phyloP scores from a whole-genome alignment of 2,797 vertebrate genomes.

The Chiloscyllium punctatum region DNA sequence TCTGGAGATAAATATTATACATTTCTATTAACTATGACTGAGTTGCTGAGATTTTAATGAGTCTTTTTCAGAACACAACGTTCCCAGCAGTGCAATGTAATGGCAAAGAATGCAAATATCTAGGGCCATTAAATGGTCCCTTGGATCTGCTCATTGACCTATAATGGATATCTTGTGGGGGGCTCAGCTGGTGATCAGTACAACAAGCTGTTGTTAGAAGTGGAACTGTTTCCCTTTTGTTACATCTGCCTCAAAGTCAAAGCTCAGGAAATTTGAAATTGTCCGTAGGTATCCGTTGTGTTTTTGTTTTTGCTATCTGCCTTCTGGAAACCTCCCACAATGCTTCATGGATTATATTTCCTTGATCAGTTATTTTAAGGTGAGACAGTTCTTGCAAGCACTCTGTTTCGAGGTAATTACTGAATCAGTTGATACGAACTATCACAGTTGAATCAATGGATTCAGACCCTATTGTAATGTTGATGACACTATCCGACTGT shows the following conservation, averaged over 20 bases:
- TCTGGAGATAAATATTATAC: neutral
- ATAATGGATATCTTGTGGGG: neutral
- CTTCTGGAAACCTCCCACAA: neutral
- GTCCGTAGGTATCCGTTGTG: neutral
- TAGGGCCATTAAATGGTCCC: neutral
- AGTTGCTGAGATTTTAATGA: neutral
- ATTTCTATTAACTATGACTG: neutral
- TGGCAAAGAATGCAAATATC: neutral
- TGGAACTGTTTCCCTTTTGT: neutral
- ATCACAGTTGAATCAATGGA: neutral
- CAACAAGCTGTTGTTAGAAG: too few relatives aligned
- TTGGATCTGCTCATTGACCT: neutral
- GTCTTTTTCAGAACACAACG: neutral
- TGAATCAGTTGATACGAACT: neutral
- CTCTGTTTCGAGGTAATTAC: neutral
- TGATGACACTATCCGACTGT: neutral
- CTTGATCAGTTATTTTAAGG: neutral
- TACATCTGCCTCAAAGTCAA: neutral
- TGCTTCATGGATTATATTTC: neutral
- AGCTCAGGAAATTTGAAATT: neutral
- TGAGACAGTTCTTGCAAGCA: neutral
- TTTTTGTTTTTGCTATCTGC: neutral
- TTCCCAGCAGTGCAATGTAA: neutral
- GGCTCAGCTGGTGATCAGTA: neutral
- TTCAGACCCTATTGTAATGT: neutral